These are phyloP conservation scores for Halichondria panicea DNA, from an alignment of 37 sponge, comb jelly and placozoan genomes.

Conservation along the genomic window DNA sequence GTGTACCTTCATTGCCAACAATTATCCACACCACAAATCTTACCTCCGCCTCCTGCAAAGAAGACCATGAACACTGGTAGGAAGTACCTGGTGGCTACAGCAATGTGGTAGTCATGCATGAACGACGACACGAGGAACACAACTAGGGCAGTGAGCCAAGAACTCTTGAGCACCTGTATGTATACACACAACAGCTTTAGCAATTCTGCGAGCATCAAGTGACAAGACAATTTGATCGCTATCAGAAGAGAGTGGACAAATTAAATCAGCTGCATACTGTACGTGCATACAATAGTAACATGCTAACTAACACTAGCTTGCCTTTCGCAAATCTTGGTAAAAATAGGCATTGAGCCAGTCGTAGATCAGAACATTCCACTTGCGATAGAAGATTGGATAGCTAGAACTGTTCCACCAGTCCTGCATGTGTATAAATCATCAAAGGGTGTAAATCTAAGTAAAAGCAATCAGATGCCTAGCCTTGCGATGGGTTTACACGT, in stretches of 20 bases:
- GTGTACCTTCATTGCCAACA: too few species aligned
- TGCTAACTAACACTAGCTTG: conserved; percentile 28
- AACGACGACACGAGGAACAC: conserved; percentile 66
- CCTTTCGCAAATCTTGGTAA: conserved; percentile 52
- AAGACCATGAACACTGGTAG: conserved; percentile 51
- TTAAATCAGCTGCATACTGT: neutral
- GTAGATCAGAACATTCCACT: conserved; percentile 75
- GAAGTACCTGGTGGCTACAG: conserved; percentile 44
- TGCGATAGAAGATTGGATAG: conserved; percentile 62
- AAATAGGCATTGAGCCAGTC: conserved; percentile 75
- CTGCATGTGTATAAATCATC: conserved; percentile 15
- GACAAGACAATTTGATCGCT: neutral
- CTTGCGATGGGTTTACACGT: neutral
- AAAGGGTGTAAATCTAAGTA: conserved; percentile 1
- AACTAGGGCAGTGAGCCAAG: conserved; percentile 10
- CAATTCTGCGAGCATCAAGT: too few species aligned
- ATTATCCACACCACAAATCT: too few species aligned
- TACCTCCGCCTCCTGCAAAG: conserved; percentile 39
- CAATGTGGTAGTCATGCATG: conserved; percentile 75
- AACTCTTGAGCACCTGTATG: conserved; percentile 9
- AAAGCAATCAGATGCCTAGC: too few species aligned
- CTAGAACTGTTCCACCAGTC: conserved; percentile 72
- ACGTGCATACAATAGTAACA: neutral
- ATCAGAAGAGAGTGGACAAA: neutral
- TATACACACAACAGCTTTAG: neutral